These are phyloP conservation scores for Brenthis ino DNA, from an alignment of 2,888 invertebrate species.

Conservation along the genomic window DNA sequence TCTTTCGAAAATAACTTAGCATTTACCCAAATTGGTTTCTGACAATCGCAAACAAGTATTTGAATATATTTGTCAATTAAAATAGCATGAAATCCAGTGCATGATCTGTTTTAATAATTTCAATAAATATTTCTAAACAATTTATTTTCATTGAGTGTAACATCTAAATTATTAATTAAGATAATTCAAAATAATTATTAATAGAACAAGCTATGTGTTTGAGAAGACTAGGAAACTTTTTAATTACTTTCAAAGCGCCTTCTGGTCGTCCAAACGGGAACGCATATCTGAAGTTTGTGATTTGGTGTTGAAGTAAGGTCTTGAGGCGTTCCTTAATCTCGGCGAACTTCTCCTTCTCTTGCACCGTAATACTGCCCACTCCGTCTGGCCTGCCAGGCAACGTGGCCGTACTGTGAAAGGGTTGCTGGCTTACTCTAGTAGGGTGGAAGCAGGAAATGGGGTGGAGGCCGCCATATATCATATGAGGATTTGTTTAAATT, in stretches of 20 bases:
- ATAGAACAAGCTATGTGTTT: no score
- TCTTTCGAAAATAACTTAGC: no score
- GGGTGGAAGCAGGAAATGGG: constrained; percentile 75
- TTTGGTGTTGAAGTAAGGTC: constrained; percentile 97
- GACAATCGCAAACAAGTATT: no score
- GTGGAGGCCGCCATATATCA: constrained; percentile 32
- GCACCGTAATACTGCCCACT: constrained; percentile 98
- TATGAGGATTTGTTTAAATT: not conserved
- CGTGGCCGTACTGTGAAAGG: constrained; percentile 80
- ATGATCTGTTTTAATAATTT: not conserved
- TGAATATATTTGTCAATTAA: no score
- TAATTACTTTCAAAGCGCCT: constrained; percentile 91
- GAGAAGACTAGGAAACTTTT: not conserved
- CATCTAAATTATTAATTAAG: not conserved
- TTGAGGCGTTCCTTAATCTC: constrained; percentile 98
- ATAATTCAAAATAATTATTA: not conserved
- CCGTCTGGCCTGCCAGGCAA: constrained; percentile 95
- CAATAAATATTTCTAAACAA: no score
- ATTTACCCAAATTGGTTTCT: no score
- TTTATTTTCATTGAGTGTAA: no score
- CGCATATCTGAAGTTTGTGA: constrained; percentile 99
- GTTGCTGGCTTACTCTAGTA: constrained; percentile 78
- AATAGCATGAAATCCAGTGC: no score
- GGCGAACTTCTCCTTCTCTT: constrained; percentile 98
- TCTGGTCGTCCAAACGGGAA: constrained; percentile 99